Evolutionary conservation across 2,113 vertebrate species (phyloP), one percentile per base, ranked within the genome.

Genomic region (Maccullochella peelii): DNA sequence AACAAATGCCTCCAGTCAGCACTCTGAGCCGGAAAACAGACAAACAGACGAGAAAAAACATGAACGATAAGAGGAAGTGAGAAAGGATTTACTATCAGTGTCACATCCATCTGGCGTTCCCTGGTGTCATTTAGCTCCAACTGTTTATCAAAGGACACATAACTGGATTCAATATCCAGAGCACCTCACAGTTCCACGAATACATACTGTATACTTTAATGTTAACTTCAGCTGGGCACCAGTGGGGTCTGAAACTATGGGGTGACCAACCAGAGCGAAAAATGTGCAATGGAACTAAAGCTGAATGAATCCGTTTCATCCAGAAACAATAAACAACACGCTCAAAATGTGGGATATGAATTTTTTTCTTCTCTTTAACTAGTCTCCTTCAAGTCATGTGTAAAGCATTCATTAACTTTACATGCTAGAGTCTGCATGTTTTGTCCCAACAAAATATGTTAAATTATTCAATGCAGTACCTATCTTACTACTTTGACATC

Each of bases 61-160:
- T 61, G 49, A 74, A 68, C 66, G 82, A 85, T 70, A 85, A 85
- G 69, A 82, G 80, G 87, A 91, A 89, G 83, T 16, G 83, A 87
- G 80, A 80, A 57, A 59, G 11, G 61, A 77, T 84, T 90, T 84
- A 82, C 58, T 79, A 82, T 80, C 77, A 73, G 69, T 72, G 79
- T 80, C 82, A 78, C 54, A 72, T 78, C 81, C 71, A 8, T 63
- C 58, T 74, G 55, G 23, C 71, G 67, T 77, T 84, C 69, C 62
- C 79, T 81, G 50, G 18, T 71, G 76, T 30, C 57, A 40, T 21
- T 78, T 57, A 67, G 58, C 65, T 30, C 25, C 33, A 36, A 23
- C 54, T 68, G 66, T 54, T 87, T 49, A 66, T 82, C 20, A 55
- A n/a, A 69, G 30, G 0, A 71, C 20, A 69, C n/a, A 49, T 12